Base-by-base conservation (phyloP, 2,113 vertebrate genomes). In the Glareola pratincola region DNA sequence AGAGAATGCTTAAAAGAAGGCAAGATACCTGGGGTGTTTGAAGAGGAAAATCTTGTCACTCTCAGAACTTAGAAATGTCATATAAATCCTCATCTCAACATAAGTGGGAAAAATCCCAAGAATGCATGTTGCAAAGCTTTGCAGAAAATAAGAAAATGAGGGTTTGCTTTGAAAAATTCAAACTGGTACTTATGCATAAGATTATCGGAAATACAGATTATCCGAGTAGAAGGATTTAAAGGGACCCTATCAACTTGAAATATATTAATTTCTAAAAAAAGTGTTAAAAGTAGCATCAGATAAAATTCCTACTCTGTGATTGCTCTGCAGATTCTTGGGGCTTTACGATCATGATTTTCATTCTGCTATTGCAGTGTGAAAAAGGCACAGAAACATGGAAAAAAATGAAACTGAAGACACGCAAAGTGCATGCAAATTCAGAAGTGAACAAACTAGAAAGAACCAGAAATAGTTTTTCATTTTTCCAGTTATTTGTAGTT, bases 151-250 rank as follows among this genome's bases (percentile, higher is more conserved):
- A 69, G 62, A 69, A 93, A 94, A 92, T 51, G 21, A 77, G 4
- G 23, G 71, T 93, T 94, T 24, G 4, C 82, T 96, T 96, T 96
- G 90, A 96, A 96, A 95, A 93, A 73, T 54, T 90, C 85, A 89
- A 37, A 30, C 59, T 84, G 27, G 23, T 86, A 41, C 60, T 95
- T 95, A 69, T 54, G 47, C 34, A 43, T 77, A 84, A 77, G 9
- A 94, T 91, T 92, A 94, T 90, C 59, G 80, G 75, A 92, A 94
- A 90, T 75, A 92, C 14, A 91, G 43, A 74, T 95, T 91, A 93
- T 84, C 63, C 43, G 63, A 84, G 36, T 17, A 50, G 82, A 85
- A 83, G 68, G 59, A 92, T 93, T 96, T 88, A 71, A 92, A 96
- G 62, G 37, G 20, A 80, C 29, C 13, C 24, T 88, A 78, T 90